Evolutionary conservation across 35 echinoderm and acorn worm genomes (phyloP).

Genomic region (Apostichopus californicus): DNA sequence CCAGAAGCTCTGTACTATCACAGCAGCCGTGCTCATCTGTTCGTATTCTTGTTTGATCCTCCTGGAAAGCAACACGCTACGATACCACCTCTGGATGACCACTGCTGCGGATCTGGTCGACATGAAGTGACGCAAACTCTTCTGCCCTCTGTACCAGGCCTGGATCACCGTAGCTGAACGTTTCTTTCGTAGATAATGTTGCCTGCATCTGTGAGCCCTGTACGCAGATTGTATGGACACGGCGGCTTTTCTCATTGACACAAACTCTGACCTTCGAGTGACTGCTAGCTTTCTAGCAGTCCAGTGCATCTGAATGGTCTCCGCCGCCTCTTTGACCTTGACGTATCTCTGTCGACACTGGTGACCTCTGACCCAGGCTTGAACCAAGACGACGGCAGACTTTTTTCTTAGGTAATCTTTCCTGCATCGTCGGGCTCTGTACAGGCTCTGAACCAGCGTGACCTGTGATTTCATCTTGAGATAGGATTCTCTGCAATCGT

Average conservation of each 20-base stretch:
- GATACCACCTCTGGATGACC: conserved; percentile 21
- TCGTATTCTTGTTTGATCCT: conserved; percentile 12
- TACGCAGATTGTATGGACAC: conserved; percentile 51
- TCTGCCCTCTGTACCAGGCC: conserved; percentile 22
- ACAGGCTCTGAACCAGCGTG: background rate
- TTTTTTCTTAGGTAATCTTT: conserved; percentile 16
- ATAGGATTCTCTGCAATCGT: background rate
- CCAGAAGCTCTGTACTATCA: conserved; percentile 62
- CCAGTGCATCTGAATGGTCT: conserved; percentile 23
- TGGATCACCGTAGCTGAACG: conserved; percentile 35
- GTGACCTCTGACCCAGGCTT: conserved; percentile 36
- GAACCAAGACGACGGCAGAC: conserved; percentile 28
- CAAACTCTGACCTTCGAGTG: background rate
- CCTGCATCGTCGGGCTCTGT: background rate
- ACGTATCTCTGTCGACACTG: background rate
- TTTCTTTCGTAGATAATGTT: conserved; percentile 18
- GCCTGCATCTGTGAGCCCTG: conserved; percentile 45
- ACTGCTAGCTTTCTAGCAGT: background rate
- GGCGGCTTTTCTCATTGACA: conserved; percentile 17
- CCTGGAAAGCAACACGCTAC: conserved; percentile 6
- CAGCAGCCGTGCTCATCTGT: conserved; percentile 54
- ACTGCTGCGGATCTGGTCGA: background rate
- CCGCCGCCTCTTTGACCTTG: background rate
- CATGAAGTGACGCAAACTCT: background rate
- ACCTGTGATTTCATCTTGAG: conserved; percentile 7